Base-by-base conservation (phyloP, 1,140 invertebrate species). In the Hypsibius dujardini region DNA sequence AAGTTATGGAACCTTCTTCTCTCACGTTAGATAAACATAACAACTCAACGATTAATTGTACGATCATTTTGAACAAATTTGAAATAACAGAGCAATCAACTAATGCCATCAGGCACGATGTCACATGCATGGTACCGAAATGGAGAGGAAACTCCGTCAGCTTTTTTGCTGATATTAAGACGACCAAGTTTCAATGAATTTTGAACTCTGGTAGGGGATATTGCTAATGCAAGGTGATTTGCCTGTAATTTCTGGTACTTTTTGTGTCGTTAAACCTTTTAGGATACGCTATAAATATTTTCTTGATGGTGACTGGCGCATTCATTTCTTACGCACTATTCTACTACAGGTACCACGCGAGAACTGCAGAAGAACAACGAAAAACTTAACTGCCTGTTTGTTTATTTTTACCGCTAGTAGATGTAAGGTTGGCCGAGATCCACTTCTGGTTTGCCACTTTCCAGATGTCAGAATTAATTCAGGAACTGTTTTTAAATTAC, bases 331-430 rank as follows among this genome's bases (percentile, higher is more conserved):
- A 72, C 71, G 69, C 72, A 2, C 47, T 72, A 15, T 12, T 72
- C 3, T 28, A 28, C 28, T 28, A 28, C 28, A 28, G 28, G 28
- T 28, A 28, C 28, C 28, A 28, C 28, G 28, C 45, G 45, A 47
- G 70, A 72, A 2, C 71, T 72, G 45, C 15, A 72, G 70, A 46
- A 59, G 15, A 71, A 47, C 42, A 67, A 67, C 45, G 62, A 42
- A 45, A 12, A 73, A 28, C 70, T 72, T 2, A 70, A 75, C 62
- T 72, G 73, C 71, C 47, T 73, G 1, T 74, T 76, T 71, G 77
- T 77, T 50, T 77, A 77, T 70, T 75, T 79, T n/a, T 77, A 79
- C 71, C 71, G 78, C 47, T 77, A 76, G 71, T 77, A 76, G 77
- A 75, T 77, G 78, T 50, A 47, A 28, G 15, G 56, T 7, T 59